Conservation (phyloP, 2,797 vertebrate species). For the Austrolebias charrua region DNA sequence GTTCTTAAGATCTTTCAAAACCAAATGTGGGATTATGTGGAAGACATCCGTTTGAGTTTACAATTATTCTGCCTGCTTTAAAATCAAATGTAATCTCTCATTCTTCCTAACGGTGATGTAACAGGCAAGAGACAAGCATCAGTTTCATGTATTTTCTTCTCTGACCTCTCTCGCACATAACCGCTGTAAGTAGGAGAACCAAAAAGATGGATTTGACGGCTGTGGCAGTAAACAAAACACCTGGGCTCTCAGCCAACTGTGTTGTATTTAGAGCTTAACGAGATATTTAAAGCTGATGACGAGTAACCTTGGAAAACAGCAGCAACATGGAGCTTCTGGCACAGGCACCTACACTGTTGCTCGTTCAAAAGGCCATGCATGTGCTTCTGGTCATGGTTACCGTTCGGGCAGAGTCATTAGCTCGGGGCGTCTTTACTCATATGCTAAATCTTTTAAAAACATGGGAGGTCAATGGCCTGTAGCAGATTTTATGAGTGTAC, state of each 20-base stretch:
- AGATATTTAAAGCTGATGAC: slow-evolving; percentile 6
- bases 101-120: background rate
- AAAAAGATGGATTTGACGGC: background rate
- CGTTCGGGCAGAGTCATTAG: slow-evolving; percentile 8
- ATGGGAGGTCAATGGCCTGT: background rate
- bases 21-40: background rate
- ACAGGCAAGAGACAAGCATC: background rate
- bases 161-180: background rate
- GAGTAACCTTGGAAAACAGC: slow-evolving; percentile 10
- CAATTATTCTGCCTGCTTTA: background rate
- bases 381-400: slow-evolving; percentile 1
- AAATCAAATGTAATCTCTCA: background rate
- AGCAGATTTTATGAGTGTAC: background rate
- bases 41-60: background rate
- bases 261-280: slow-evolving; percentile 2
- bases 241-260: background rate
- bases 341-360: slow-evolving; percentile 7
- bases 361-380: slow-evolving; percentile 8
- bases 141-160: background rate
- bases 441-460: slow-evolving; percentile 9
- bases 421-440: background rate
- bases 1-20: background rate
- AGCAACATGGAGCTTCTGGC: background rate
- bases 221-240: background rate
- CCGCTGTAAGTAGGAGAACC: background rate